Percentiles rank a stretch among this genome's conserved stretches.
phyloP scores from a whole-genome alignment of 2,888 invertebrate species.

The Calameuta filiformis region DNA sequence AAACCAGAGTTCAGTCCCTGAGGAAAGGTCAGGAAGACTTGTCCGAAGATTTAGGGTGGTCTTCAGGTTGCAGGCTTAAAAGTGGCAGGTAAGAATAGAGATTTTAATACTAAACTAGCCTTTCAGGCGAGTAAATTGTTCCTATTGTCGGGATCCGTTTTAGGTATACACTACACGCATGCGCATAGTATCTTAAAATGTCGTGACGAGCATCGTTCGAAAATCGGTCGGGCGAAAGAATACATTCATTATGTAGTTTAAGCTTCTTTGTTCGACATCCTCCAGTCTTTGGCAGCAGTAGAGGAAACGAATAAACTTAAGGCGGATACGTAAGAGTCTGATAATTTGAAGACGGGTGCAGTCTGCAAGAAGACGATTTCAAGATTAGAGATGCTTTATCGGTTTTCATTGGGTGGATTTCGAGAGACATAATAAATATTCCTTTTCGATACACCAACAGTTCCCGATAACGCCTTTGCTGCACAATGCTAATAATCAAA shows the following conservation, averaged over 20 bases:
- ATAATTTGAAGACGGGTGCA: background rate
- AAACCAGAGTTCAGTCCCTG: background rate
- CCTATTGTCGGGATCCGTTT: background rate
- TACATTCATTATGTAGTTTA: background rate
- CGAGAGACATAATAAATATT: background rate
- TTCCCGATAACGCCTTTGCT: background rate
- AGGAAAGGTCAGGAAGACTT: background rate
- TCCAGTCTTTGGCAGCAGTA: background rate
- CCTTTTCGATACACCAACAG: background rate
- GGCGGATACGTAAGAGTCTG: background rate
- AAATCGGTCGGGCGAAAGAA: background rate
- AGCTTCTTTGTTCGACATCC: background rate
- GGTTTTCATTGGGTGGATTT: background rate
- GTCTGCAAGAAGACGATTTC: background rate
- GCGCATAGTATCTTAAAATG: background rate
- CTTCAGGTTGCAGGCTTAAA: background rate
- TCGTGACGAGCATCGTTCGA: background rate
- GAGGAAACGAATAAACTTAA: background rate
- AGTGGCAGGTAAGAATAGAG: conserved; percentile 2
- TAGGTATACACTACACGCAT: background rate
- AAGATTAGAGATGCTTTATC: background rate
- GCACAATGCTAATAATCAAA: background rate
- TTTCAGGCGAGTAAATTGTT: conserved; percentile 1
- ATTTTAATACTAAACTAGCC: conserved; percentile 3
- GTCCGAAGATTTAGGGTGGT: background rate